Evolutionary conservation across 2,797 vertebrate genomes (phyloP).

Genomic region (Rhabdophis nuchalis): DNA sequence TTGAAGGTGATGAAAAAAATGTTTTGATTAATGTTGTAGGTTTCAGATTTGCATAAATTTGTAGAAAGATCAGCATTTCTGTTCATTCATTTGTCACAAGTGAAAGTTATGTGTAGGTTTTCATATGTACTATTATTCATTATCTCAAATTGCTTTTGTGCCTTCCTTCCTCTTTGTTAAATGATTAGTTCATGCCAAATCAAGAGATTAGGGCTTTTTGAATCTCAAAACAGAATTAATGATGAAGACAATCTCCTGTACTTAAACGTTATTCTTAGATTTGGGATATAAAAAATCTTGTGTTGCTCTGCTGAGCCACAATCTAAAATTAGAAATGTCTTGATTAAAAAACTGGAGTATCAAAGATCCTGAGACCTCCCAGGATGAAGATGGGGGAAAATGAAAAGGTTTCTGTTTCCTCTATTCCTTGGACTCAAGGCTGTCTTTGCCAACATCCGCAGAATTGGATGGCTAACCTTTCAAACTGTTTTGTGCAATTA

Average conservation of each 20-base stretch:
- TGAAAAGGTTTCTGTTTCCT: not conserved
- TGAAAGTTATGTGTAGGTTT: conserved; percentile 30
- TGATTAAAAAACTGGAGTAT: not conserved
- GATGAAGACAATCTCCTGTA: conserved; percentile 9
- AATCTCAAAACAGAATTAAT: not conserved
- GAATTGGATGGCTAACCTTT: not conserved
- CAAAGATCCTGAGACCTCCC: not conserved
- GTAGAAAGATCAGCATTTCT: conserved; percentile 50
- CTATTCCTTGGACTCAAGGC: conserved; percentile 7
- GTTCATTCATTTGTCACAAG: conserved; percentile 53
- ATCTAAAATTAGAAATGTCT: not conserved
- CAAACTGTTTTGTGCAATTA: not conserved
- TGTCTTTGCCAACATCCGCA: not conserved
- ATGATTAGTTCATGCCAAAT: conserved; percentile 12
- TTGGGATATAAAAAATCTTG: not conserved
- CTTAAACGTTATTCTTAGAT: conserved; percentile 13
- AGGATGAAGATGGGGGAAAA: not conserved
- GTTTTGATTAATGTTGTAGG: conserved; percentile 53
- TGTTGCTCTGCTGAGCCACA: not conserved
- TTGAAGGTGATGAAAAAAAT: conserved; percentile 47
- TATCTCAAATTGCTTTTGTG: conserved; percentile 37
- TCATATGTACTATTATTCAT: conserved; percentile 26
- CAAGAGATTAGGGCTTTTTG: conserved; percentile 17
- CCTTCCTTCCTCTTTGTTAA: conserved; percentile 30
- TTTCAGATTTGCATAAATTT: conserved; percentile 50